A percentile compares a stretch with the other conserved stretches of the same genome.
phyloP scores from a whole-genome alignment of 2,888 invertebrate species.

The Heliconius aoede region DNA sequence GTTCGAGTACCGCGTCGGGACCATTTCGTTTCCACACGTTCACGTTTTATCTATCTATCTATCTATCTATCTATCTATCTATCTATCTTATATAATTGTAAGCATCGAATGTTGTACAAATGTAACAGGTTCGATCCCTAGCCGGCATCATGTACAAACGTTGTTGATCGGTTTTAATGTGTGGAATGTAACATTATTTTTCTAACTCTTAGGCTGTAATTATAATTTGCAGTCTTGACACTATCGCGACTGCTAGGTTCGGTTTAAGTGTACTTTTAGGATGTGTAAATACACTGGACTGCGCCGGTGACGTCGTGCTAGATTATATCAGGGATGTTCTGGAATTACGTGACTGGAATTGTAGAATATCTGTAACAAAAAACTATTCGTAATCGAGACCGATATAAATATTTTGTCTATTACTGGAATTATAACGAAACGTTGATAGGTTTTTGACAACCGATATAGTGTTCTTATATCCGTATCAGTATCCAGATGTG shows the following conservation, averaged over 20 bases:
- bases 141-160: slow-evolving; percentile 49
- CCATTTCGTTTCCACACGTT: slow-evolving; percentile 45
- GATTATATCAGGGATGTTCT: slow-evolving; percentile 21
- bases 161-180: slow-evolving; percentile 56
- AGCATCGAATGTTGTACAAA: slow-evolving; percentile 50
- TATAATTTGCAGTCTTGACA: slow-evolving; percentile 66
- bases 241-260: slow-evolving; percentile 71
- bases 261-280: slow-evolving; percentile 71
- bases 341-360: background rate
- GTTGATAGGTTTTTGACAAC: no score
- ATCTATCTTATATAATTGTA: slow-evolving; percentile 31
- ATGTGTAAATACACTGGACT: slow-evolving; percentile 78
- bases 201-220: slow-evolving; percentile 63
- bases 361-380: background rate
- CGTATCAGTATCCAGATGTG: no score
- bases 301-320: slow-evolving; percentile 43
- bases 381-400: background rate
- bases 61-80: slow-evolving; percentile 1
- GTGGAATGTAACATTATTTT: slow-evolving; percentile 62
- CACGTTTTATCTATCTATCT: no score
- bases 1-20: slow-evolving; percentile 48
- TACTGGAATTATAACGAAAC: no score
- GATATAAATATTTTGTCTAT: no score
- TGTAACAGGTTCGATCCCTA: slow-evolving; percentile 40
- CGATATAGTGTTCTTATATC: background rate